These are phyloP conservation scores for Paramuricea clavata DNA, from an alignment of 92 coral and sea anemone genomes.

Conservation along the genomic window DNA sequence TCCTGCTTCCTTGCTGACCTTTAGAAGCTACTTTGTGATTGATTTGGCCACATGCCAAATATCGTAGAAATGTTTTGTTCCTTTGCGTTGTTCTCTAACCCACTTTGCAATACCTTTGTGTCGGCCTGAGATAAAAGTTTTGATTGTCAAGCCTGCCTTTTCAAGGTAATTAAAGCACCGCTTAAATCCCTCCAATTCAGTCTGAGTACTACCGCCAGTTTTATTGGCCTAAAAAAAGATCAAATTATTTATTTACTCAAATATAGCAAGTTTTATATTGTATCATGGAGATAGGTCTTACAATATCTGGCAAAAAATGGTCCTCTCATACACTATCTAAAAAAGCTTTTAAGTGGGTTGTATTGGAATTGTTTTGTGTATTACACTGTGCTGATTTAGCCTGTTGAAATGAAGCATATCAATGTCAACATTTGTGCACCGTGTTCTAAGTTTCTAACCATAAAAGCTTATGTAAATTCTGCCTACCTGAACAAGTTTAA, in stretches of 20 bases:
- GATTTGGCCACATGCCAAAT: slow-evolving; percentile 62
- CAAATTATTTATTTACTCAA: too few species aligned
- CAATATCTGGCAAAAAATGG: too few species aligned
- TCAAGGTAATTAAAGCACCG: too few species aligned
- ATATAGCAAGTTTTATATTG: neutral
- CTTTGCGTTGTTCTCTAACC: slow-evolving; percentile 10
- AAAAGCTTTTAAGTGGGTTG: too few species aligned
- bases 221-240: slow-evolving; percentile 32
- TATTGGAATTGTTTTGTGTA: too few species aligned
- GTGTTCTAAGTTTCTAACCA: too few species aligned
- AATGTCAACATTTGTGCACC: too few species aligned
- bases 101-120: slow-evolving; percentile 57
- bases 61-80: slow-evolving; percentile 37
- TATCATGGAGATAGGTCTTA: neutral
- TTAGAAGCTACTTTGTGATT: slow-evolving; percentile 27
- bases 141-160: too few species aligned
- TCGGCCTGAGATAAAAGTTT: slow-evolving; percentile 22
- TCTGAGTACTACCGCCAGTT: slow-evolving; percentile 34
- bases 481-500: slow-evolving; percentile 60
- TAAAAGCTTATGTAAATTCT: neutral
- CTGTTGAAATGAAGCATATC: too few species aligned
- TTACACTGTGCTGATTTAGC: too few species aligned
- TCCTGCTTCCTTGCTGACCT: neutral
- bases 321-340: too few species aligned
- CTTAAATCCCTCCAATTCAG: neutral